Evolutionary conservation across 2,888 invertebrate genomes (phyloP).

Genomic region (Stenodera caucasica): DNA sequence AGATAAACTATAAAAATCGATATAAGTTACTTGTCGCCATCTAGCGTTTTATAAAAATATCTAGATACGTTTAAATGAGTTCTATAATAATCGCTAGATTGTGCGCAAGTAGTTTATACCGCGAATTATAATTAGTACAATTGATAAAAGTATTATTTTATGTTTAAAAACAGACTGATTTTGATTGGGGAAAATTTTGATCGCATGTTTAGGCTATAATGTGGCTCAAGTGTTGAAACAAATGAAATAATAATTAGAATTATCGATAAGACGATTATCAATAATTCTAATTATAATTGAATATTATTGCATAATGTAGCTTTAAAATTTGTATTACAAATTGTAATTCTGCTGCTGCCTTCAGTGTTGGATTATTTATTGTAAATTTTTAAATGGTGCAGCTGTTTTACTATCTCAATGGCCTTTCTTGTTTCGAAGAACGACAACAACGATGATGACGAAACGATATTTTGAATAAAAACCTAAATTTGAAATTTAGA

Average conservation of each 20-base stretch:
- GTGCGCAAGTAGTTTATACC: no score
- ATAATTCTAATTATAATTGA: background rate
- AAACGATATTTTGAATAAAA: conserved; percentile 5
- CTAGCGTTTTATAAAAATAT: no score
- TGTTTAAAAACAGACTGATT: background rate
- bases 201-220: background rate
- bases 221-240: background rate
- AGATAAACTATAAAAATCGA: no score
- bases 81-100: no score
- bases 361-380: conserved; percentile 1
- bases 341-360: background rate
- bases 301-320: background rate
- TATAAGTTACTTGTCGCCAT: no score
- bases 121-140: background rate
- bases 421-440: background rate
- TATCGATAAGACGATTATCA: background rate
- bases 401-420: background rate
- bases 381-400: conserved; percentile 2
- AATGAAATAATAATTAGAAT: background rate
- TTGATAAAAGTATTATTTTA: background rate
- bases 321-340: background rate
- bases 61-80: no score
- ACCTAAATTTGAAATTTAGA: background rate
- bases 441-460: background rate
- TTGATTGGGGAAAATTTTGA: background rate